Evolutionary conservation across 2,797 vertebrate genomes (phyloP), one percentile per base, ranked within the genome.

Genomic region (Semaprochilodus insignis): DNA sequence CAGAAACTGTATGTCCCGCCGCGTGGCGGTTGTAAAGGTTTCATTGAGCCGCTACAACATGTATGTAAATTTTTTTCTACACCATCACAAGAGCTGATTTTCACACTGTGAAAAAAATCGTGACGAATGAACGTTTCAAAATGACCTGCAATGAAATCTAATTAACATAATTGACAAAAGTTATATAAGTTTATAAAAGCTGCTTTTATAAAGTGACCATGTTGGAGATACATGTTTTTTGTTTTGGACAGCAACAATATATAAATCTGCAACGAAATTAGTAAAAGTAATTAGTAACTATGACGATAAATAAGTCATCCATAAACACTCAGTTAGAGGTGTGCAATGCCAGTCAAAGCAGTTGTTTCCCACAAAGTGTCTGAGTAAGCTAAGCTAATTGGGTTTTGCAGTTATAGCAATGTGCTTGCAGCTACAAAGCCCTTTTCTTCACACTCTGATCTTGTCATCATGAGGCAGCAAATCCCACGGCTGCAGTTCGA

Each of bases 391-490:
- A 25, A 52, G 36, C 74, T 51, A 60, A 59, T 57, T 76, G 55
- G 23, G 4, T 48, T 74, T 34, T 8, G 25, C 73, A n/a, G 54
- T 17, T 31, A 0, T 23, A 21, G 34, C 31, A n/a, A 60, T 16
- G 36, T 62, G 74, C 14, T 75, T 75, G 34, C 74, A 44, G n/a
- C 55, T 16, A 19, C 51, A 55, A 21, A 74, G 71, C 6, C 52
- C 15, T 48, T 60, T 75, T 48, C 74, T 60, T 63, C 59, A 54
- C 19, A 40, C 74, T 51, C 67, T 62, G 2, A 27, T 62, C 8
- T 74, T 31, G 60, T 73, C 74, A 81, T 69, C 76, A 57, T 70
- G 65, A 55, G 71, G 31, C 48, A 69, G 62, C 70, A 71, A 52
- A 34, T 76, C 76, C 55, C 31, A 17, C 44, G 15, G 62, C 76